These are phyloP conservation scores for Drosophila tristis DNA, from an alignment of 1,140 invertebrate genomes.

Conservation along the genomic window DNA sequence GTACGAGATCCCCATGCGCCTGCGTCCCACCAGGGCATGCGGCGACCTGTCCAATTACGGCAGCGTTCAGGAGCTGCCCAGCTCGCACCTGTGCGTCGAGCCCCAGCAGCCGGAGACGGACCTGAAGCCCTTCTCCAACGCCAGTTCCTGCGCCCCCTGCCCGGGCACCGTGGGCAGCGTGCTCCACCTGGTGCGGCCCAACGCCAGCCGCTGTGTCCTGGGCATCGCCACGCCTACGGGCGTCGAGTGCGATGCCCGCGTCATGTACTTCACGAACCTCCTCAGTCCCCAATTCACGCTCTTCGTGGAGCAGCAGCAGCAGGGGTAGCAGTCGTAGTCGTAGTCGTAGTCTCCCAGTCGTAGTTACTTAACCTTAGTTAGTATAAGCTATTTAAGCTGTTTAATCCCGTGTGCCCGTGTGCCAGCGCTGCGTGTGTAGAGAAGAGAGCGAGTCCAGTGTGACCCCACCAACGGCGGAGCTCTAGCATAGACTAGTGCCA, in stretches of 20 bases:
- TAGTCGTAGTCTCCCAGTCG: not conserved
- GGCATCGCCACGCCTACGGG: conserved; percentile 66
- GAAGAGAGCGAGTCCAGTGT: too few relatives aligned
- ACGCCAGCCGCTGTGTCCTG: conserved; percentile 56
- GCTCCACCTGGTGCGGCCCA: conserved; percentile 50
- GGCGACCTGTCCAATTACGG: conserved; percentile 23
- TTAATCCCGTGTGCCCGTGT: not conserved
- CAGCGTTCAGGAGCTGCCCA: conserved; percentile 18
- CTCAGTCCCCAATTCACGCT: conserved; percentile 29
- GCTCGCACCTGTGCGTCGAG: conserved; percentile 33
- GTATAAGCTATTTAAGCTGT: not conserved
- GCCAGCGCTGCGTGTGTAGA: too few relatives aligned
- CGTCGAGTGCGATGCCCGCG: conserved; percentile 23
- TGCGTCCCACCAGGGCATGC: conserved; percentile 52
- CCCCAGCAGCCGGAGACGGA: conserved; percentile 9
- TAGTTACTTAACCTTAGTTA: conserved; percentile 18
- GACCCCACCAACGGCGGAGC: too few relatives aligned
- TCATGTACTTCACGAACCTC: conserved; percentile 62
- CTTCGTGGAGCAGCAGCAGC: conserved; percentile 52
- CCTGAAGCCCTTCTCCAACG: conserved; percentile 19
- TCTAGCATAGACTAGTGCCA: too few relatives aligned
- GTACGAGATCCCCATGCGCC: conserved; percentile 65
- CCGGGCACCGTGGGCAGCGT: conserved; percentile 56
- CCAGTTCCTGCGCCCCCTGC: conserved; percentile 45
- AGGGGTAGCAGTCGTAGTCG: not conserved